Evolutionary conservation across 2,113 vertebrate genomes (phyloP).

Genomic region (Misgurnus anguillicaudatus): DNA sequence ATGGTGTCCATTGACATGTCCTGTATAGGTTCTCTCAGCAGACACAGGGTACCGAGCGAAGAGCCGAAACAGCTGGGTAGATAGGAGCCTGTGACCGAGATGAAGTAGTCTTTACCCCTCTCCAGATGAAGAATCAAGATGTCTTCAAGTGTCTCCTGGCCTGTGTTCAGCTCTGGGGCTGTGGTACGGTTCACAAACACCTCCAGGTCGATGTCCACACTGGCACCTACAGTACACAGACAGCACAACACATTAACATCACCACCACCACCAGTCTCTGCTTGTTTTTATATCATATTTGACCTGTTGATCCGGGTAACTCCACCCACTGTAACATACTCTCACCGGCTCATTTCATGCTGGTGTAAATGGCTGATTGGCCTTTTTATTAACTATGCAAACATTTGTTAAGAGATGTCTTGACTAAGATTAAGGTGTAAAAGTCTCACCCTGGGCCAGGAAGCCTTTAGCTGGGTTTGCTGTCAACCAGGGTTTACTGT

Average conservation of each 20-base stretch:
- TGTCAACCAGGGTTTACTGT: constrained; percentile 90
- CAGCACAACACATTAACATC: constrained; percentile 8
- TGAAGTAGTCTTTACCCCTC: constrained; percentile 94
- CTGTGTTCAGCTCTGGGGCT: constrained; percentile 85
- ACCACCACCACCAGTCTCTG: not conserved
- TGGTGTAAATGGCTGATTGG: no score
- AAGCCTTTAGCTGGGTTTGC: constrained; percentile 89
- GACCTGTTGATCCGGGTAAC: not conserved
- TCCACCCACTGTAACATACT: not conserved
- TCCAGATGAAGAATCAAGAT: constrained; percentile 91
- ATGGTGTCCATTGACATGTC: constrained; percentile 81
- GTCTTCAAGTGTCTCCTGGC: constrained; percentile 88
- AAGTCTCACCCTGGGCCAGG: constrained; percentile 83
- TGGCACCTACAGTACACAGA: constrained; percentile 73
- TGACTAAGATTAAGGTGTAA: no score
- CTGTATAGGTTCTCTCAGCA: constrained; percentile 86
- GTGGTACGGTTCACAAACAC: constrained; percentile 92
- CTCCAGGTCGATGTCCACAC: constrained; percentile 85
- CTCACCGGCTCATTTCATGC: no score
- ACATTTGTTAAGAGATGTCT: no score
- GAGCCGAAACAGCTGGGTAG: constrained; percentile 92
- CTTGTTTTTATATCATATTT: no score
- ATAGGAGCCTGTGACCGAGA: constrained; percentile 90
- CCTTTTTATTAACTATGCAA: no score
- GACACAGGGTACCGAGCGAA: constrained; percentile 81